These are phyloP conservation scores for Brachyhypopomus occidentalis DNA, from an alignment of 2,113 vertebrate genomes.

Conservation along the genomic window DNA sequence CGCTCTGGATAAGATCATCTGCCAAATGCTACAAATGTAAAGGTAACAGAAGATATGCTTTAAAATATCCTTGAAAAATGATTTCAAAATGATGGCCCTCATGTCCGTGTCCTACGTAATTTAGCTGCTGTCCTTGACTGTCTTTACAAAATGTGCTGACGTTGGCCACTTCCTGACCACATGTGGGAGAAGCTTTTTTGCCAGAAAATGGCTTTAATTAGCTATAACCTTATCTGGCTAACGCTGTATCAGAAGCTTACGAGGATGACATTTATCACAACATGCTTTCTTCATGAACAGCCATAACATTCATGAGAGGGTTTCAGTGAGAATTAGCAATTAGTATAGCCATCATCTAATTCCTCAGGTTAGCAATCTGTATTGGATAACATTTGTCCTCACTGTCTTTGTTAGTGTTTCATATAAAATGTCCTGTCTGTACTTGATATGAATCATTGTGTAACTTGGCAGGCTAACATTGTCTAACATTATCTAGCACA, in stretches of 20 bases:
- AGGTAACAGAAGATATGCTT: no score
- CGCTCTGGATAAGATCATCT: no score
- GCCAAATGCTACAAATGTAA: no score
- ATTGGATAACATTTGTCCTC: neutral
- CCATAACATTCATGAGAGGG: neutral
- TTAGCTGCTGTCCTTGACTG: no score
- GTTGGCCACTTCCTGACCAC: neutral
- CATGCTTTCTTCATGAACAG: neutral
- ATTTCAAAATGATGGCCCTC: no score
- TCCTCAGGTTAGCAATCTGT: no score
- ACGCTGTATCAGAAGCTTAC: neutral
- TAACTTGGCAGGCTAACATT: neutral
- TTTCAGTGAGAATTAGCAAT: neutral
- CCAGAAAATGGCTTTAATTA: neutral
- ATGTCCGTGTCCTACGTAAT: no score
- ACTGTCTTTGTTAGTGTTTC: neutral
- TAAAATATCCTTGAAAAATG: no score
- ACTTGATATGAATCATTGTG: neutral
- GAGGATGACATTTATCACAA: neutral
- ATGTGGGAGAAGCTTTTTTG: neutral
- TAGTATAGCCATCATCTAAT: no score
- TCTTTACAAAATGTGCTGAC: neutral
- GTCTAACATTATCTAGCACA: neutral
- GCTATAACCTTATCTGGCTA: neutral
- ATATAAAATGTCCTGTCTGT: neutral